Percentiles rank a stretch among this genome's conserved stretches.
Conservation (phyloP, 1,140 invertebrate genomes). For the Myzus persicae region DNA sequence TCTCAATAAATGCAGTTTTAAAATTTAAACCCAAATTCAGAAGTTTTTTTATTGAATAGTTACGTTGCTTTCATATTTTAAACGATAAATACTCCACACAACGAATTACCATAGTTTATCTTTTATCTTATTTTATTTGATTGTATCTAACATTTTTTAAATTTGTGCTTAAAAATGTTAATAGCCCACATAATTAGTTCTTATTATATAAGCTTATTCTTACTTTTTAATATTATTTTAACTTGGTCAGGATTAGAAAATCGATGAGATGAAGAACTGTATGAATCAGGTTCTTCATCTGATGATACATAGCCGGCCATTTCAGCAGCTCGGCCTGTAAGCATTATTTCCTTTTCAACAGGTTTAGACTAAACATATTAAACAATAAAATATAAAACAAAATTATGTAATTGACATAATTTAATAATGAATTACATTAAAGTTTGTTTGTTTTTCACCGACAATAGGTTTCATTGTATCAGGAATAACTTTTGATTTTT, state of each 20-base stretch:
- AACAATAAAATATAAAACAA: conserved; percentile 19
- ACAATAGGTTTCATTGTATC: conserved; percentile 56
- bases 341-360: conserved; percentile 66
- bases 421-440: conserved; percentile 62
- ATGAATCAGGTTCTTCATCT: conserved; percentile 69
- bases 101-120: neutral
- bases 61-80: neutral
- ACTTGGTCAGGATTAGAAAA: conserved; percentile 75
- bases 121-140: neutral
- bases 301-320: conserved; percentile 78
- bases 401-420: conserved; percentile 59
- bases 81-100: neutral
- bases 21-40: neutral
- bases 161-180: neutral
- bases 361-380: conserved; percentile 58
- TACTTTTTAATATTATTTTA: conserved; percentile 77
- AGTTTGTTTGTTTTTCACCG: conserved; percentile 58
- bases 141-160: neutral
- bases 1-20: neutral
- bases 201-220: conserved; percentile 30
- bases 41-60: no score
- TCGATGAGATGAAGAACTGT: conserved; percentile 65
- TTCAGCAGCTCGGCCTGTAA: conserved; percentile 81
- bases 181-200: neutral
- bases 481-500: conserved; percentile 52